Evolutionary conservation across 2,888 invertebrate species (phyloP).

Genomic region (Callosobruchus maculatus): DNA sequence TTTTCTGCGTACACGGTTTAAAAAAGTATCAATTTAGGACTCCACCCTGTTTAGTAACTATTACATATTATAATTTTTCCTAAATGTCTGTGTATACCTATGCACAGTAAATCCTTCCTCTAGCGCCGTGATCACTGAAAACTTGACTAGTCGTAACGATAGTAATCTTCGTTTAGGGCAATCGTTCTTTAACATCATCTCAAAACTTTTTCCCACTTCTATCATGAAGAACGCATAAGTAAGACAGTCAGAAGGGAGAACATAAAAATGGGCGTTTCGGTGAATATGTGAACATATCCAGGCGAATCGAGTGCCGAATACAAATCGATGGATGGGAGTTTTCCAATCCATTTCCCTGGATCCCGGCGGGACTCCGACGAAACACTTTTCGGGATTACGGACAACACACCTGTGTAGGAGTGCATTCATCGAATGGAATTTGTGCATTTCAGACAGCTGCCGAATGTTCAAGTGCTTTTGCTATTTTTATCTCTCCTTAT

Average conservation of each 20-base stretch:
- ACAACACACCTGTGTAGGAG: slow-evolving; percentile 34
- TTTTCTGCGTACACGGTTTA: too few species aligned
- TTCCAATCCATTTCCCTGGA: slow-evolving; percentile 48
- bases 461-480: not conserved
- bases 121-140: too few species aligned
- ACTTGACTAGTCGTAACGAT: too few species aligned
- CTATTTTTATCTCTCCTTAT: not conserved
- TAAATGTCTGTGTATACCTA: too few species aligned
- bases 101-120: too few species aligned
- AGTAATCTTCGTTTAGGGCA: too few species aligned
- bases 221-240: not conserved
- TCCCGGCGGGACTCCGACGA: slow-evolving; percentile 30
- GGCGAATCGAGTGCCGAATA: slow-evolving; percentile 39
- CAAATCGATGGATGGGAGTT: slow-evolving; percentile 51
- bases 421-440: not conserved
- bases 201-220: too few species aligned
- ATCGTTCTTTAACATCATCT: too few species aligned
- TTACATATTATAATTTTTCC: too few species aligned
- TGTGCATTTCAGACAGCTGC: not conserved
- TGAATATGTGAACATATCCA: slow-evolving; percentile 39
- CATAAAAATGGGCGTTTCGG: slow-evolving; percentile 21
- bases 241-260: not conserved
- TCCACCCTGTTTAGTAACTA: too few species aligned
- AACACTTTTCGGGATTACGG: slow-evolving; percentile 40
- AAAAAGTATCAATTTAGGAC: too few species aligned